Evolutionary conservation across 2,113 vertebrate species (phyloP), one percentile per base, ranked within the genome.

Genomic region (Pithys albifrons): DNA sequence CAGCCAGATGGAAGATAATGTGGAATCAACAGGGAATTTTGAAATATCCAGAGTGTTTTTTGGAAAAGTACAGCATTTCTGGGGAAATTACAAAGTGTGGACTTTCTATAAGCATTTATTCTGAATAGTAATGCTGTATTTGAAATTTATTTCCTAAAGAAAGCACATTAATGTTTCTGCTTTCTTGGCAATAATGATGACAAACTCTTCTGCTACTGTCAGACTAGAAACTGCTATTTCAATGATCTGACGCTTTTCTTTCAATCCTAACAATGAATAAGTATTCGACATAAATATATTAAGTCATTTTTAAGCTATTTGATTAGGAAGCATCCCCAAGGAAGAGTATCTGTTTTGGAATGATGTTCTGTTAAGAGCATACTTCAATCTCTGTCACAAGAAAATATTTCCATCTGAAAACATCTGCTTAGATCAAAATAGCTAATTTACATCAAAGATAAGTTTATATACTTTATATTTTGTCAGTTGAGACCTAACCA

Each of bases 101-200:
- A 3, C 5, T 67, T 89, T 84, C 7, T 41, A n/a, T 67, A 64
- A 22, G 22, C 52, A 3, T 18, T 24, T 57, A 71, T 91, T 81
- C 59, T 39, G 74, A 91, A 55, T 5, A 1, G 6, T 71, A 86
- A 75, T 5, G 8, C 10, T 41, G 13, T 41, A 49, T 52, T 17
- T 87, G 62, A 85, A 82, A 89, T 58, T 78, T 75, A 85, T 95
- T 95, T 75, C 22, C 57, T 54, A 72, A 87, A 66, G 52, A 84
- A 91, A 91, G 20, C 10, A 77, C 24, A 55, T 55, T 35, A 71
- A 52, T 55, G 2, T 85, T 94, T 85, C 91, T 89, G 57, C 61
- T 87, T 52, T 45, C 13, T n/a, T 82, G 73, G 29, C 25, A n/a
- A 9, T 59, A 88, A 90, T 65, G 31, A 75, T 48, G 35, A 77